These are phyloP conservation scores for Adelosebastes latens DNA, from an alignment of 2,797 vertebrate species.

Conservation along the genomic window DNA sequence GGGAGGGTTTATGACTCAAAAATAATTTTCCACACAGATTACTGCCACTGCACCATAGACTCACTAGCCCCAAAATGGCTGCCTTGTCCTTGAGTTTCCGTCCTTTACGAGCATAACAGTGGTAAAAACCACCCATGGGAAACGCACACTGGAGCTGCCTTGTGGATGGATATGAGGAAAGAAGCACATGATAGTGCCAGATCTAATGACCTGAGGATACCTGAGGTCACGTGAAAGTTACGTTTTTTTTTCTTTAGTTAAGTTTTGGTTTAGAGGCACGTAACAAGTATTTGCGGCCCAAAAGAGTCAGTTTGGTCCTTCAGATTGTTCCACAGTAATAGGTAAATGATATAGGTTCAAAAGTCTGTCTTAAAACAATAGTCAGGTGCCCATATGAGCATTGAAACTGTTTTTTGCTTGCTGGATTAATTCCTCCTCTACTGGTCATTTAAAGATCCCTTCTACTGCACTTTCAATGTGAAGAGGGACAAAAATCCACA, in stretches of 20 bases:
- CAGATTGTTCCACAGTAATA: not conserved
- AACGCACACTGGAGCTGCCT: not conserved
- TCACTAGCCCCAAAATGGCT: slow-evolving; percentile 60
- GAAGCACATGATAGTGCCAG: not conserved
- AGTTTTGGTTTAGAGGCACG: not conserved
- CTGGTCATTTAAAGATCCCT: not conserved
- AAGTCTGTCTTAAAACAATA: not conserved
- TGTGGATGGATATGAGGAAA: not conserved
- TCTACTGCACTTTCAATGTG: not conserved
- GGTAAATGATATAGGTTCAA: not conserved
- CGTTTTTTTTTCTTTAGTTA: not conserved
- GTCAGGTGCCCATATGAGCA: not conserved
- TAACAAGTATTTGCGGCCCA: not conserved
- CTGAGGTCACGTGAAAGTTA: not conserved
- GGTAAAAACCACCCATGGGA: slow-evolving; percentile 16
- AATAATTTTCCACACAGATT: slow-evolving; percentile 57
- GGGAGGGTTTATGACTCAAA: slow-evolving; percentile 45
- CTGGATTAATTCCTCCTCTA: not conserved
- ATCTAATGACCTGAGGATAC: not conserved
- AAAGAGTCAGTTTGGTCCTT: not conserved
- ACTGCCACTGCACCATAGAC: slow-evolving; percentile 20
- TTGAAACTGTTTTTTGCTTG: not conserved
- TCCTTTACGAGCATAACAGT: slow-evolving; percentile 31
- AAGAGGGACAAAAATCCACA: not conserved
- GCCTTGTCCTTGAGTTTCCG: slow-evolving; percentile 64